phyloP scores from a whole-genome alignment of 2,888 invertebrate genomes.

The Congeria kusceri region DNA sequence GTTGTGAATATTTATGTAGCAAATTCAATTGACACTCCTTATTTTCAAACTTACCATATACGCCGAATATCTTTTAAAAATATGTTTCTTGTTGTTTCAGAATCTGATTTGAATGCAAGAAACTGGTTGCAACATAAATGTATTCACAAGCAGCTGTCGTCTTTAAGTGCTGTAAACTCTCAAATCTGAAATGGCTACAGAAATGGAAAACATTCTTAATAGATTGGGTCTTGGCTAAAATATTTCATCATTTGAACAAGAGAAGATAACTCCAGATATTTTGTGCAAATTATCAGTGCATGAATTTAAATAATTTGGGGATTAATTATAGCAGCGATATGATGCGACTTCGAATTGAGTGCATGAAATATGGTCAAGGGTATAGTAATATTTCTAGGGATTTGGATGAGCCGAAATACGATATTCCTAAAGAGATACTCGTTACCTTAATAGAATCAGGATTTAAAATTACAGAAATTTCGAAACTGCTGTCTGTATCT shows the following conservation, averaged over 20 bases:
- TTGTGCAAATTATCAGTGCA: conserved; percentile 23
- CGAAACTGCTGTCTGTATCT: conserved; percentile 30
- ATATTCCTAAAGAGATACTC: conserved; percentile 30
- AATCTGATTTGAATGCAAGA: too few species aligned
- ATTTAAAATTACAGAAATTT: conserved; percentile 39
- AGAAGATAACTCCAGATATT: conserved; percentile 44
- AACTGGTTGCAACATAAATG: too few species aligned
- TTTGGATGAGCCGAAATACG: conserved; percentile 3
- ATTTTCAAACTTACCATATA: too few species aligned
- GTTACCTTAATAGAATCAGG: conserved; percentile 24
- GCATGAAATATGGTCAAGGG: conserved; percentile 36
- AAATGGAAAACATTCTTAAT: conserved; percentile 24
- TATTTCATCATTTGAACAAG: conserved; percentile 17
- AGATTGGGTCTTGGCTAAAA: conserved; percentile 15
- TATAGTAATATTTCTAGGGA: too few species aligned
- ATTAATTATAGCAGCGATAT: conserved; percentile 24
- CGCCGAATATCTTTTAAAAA: too few species aligned
- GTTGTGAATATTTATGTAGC: too few species aligned
- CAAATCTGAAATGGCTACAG: not conserved
- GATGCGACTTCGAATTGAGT: conserved; percentile 44
- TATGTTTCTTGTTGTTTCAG: too few species aligned
- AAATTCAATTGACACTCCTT: too few species aligned
- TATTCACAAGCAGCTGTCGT: too few species aligned
- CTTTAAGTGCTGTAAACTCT: not conserved
- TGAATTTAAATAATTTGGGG: conserved; percentile 41